Conservation (phyloP, 2,888 invertebrate genomes). For the Rhagonycha lutea region DNA sequence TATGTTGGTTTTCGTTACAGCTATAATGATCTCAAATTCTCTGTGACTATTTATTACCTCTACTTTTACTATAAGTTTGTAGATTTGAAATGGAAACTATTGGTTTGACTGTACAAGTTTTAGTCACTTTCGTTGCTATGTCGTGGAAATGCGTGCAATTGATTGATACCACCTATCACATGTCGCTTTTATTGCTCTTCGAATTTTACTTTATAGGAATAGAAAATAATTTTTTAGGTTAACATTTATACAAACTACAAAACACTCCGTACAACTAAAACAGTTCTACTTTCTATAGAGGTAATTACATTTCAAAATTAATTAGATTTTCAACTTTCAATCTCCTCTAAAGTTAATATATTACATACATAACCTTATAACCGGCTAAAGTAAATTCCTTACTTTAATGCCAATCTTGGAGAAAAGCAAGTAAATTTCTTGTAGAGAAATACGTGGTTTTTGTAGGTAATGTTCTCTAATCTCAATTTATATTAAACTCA, state of each 20-base stretch:
- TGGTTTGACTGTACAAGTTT: neutral
- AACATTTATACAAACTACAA: neutral
- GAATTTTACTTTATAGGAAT: neutral
- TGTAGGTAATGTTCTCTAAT: slow-evolving; percentile 13
- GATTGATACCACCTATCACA: neutral
- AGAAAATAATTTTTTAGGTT: neutral
- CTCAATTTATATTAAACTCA: slow-evolving; percentile 14
- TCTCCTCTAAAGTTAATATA: slow-evolving; percentile 33
- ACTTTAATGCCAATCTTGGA: slow-evolving; percentile 23
- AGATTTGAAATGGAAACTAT: too few species aligned
- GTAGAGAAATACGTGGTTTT: slow-evolving; percentile 19
- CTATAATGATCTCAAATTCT: neutral
- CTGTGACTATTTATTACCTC: too few species aligned
- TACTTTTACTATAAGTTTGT: neutral
- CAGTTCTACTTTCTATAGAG: slow-evolving; percentile 37
- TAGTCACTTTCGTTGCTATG: neutral
- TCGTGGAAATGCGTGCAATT: neutral
- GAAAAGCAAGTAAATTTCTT: slow-evolving; percentile 14
- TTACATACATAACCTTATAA: slow-evolving; percentile 34
- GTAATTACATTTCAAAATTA: slow-evolving; percentile 47
- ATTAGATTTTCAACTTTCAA: slow-evolving; percentile 45
- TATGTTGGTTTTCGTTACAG: neutral
- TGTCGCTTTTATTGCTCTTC: neutral
- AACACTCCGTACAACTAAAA: slow-evolving; percentile 26
- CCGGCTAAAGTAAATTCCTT: slow-evolving; percentile 31